These are phyloP conservation scores for Bufotes viridis DNA, from an alignment of 2,797 vertebrate genomes.

Conservation along the genomic window DNA sequence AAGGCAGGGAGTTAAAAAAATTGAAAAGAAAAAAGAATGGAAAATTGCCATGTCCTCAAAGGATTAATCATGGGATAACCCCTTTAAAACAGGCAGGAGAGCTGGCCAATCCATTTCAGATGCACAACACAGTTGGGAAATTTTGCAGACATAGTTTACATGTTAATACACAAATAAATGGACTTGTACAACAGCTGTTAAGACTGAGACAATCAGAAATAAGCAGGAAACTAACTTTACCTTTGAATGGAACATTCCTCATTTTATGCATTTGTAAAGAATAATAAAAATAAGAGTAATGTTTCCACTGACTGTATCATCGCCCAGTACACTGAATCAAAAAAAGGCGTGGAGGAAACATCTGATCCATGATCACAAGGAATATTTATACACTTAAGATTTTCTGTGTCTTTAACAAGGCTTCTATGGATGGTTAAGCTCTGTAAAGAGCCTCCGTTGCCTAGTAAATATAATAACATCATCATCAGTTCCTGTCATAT, in stretches of 20 bases:
- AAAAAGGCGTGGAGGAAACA: not conserved
- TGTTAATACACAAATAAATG: not conserved
- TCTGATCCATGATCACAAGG: conserved; percentile 22
- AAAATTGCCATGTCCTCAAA: too few species aligned
- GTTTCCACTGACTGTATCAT: not conserved
- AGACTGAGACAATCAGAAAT: not conserved
- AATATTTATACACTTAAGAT: conserved; percentile 15
- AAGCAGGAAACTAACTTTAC: not conserved
- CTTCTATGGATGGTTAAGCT: conserved; percentile 30
- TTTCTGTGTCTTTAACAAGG: conserved; percentile 26
- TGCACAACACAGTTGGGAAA: not conserved
- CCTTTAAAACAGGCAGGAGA: too few species aligned
- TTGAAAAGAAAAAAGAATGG: too few species aligned
- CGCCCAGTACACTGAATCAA: not conserved
- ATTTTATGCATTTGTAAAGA: not conserved
- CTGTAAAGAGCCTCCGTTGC: conserved; percentile 45
- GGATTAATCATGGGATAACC: too few species aligned
- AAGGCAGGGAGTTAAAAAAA: not conserved
- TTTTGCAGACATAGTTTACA: not conserved
- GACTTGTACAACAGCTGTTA: not conserved
- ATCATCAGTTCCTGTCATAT: conserved; percentile 49
- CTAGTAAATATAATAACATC: conserved; percentile 50
- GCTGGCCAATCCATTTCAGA: too few species aligned
- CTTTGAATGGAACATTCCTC: not conserved
- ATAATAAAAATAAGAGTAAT: not conserved